Base-by-base conservation (phyloP, 2,888 invertebrate species). In the Agrochola macilenta region DNA sequence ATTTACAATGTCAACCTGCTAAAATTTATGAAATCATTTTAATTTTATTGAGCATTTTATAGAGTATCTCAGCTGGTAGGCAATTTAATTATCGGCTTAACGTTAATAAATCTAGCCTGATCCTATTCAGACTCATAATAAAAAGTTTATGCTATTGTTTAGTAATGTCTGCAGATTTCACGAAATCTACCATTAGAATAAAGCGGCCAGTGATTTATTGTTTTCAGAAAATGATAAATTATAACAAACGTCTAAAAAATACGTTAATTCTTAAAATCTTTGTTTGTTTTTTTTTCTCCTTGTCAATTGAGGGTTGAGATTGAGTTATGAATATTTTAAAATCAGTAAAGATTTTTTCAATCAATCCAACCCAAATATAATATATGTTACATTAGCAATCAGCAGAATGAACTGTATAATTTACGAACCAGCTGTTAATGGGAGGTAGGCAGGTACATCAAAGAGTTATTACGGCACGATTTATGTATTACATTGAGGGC, bases 1-100 rank as follows among this genome's bases (percentile, higher is more conserved):
- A 85, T 71, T 81, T 84, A 74, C 81, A 46, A 12, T 81, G 68
- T 69, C 64, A 85, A 71, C 60, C 43, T 30, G n/a, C n/a, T 17
- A 26, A 65, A 60, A 76, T 83, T 64, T 71, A 83, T 74, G 11
- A 71, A 73, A 20, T 54, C 52, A 52, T 74, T 79, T 30, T 14
- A 69, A 82, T 71, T 63, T 78, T 52, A 81, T 71, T 63, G 23
- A 74, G 5, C 23, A 43, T 35, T 58, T 64, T 52, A 78, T 57
- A 52, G 14, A 43, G 23, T 43, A 63, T 81, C 39, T 4, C 26
- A 57, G 54, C 14, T 49, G 35, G 35, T 46, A 26, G 12, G 66
- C 12, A 66, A 61, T 66, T 60, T 61, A 39, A 60, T 26, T 30
- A 52, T 52, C 26, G 2, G 14, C 11, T 20, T 69, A 49, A 8